A percentile compares a stretch with the other conserved stretches of the same genome.
Evolutionary conservation across 2,113 vertebrate species (phyloP).

Genomic region (Jaculus jaculus): DNA sequence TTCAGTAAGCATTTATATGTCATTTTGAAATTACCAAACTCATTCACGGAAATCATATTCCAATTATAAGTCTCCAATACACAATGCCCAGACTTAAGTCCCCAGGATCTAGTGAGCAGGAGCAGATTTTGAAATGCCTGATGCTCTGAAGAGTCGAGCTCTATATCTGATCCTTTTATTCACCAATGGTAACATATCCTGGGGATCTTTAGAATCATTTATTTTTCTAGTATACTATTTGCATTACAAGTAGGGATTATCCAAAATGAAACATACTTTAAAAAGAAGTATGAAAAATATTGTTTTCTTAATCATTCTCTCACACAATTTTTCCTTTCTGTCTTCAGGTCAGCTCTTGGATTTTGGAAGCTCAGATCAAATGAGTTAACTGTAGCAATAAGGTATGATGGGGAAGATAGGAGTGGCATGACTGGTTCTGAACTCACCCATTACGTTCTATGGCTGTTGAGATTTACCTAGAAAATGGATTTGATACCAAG

Average conservation of each 20-base stretch:
- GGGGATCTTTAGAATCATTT: slow-evolving; percentile 39
- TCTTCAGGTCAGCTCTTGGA: slow-evolving; percentile 20
- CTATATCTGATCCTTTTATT: not conserved
- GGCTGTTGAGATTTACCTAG: slow-evolving; percentile 14
- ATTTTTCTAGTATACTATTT: slow-evolving; percentile 23
- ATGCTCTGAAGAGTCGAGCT: not conserved
- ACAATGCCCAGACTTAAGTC: not conserved
- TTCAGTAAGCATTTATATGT: not conserved
- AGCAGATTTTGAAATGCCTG: slow-evolving; percentile 33
- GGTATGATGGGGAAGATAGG: slow-evolving; percentile 13
- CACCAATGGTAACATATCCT: not conserved
- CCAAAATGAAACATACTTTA: slow-evolving; percentile 51
- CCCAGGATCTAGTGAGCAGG: slow-evolving; percentile 9
- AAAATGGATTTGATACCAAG: slow-evolving; percentile 9
- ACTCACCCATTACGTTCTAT: slow-evolving; percentile 13
- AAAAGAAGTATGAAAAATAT: slow-evolving; percentile 41
- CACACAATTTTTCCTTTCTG: slow-evolving; percentile 28
- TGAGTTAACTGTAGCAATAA: not conserved
- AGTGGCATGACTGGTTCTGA: slow-evolving; percentile 33
- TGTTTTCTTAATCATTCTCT: slow-evolving; percentile 28
- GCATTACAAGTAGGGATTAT: not conserved
- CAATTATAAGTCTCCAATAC: slow-evolving; percentile 23
- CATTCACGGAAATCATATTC: slow-evolving; percentile 16
- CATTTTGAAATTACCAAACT: slow-evolving; percentile 31
- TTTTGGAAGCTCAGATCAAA: slow-evolving; percentile 58